phyloP scores from a whole-genome alignment of 2,113 vertebrate genomes.

The Syrrhaptes paradoxus region DNA sequence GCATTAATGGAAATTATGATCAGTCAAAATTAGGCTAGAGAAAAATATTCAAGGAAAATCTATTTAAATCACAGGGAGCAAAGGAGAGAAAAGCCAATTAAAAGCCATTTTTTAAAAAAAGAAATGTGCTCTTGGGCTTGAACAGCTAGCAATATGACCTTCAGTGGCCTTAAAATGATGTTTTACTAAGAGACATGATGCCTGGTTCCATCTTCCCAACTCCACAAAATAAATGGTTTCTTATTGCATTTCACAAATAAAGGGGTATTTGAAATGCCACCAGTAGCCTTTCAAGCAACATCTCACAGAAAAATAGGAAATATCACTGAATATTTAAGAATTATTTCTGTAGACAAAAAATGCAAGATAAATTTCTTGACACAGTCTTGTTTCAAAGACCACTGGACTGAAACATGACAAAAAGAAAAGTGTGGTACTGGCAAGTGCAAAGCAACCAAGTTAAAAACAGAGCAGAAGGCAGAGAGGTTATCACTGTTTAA shows the following conservation, averaged over 20 bases:
- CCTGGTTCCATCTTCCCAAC: neutral
- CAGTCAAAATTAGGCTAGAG: neutral
- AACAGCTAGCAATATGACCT: neutral
- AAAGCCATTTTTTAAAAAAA: neutral
- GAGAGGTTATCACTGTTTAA: fast-evolving
- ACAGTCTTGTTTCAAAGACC: neutral
- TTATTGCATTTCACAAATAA: neutral
- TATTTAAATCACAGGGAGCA: neutral
- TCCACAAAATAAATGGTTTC: neutral
- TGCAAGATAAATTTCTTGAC: neutral
- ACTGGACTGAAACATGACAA: neutral
- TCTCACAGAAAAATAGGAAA: neutral
- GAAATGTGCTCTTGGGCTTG: neutral
- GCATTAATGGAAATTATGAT: neutral
- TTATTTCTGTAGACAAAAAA: neutral
- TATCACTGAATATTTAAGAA: neutral
- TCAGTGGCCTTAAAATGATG: neutral
- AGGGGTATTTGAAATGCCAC: neutral
- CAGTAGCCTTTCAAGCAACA: neutral
- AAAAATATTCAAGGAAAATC: neutral
- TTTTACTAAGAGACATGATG: neutral
- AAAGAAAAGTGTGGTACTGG: neutral
- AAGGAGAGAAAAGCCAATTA: neutral
- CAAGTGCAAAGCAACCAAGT: neutral
- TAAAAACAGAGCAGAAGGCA: neutral